Base-by-base conservation (phyloP, 35 echinoderm and acorn worm species). In the Apostichopus parvimensis region DNA sequence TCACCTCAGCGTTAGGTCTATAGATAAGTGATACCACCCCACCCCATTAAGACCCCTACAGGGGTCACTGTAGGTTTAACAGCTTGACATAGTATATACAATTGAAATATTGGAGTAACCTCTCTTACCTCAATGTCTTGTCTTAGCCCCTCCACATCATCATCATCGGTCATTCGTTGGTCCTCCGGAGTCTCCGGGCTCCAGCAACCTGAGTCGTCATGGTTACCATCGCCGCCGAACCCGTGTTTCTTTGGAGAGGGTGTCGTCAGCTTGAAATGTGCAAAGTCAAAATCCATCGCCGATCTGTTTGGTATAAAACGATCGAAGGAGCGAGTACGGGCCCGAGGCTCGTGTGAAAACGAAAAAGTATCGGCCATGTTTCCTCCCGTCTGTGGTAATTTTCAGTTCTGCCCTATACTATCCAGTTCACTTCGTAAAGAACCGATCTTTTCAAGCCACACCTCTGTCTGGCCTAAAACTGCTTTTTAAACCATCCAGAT, bases 231-330 rank as follows among this genome's bases (percentile, higher is more conserved):
- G 12, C 1, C 71, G 17, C 71, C 71, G 17, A 6, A 20, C 5
- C 71, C n/a, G 71, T 13, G 7, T 54, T 72, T 88, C 26, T 24
- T 72, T 3, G 86, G 86, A 5, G 86, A 72, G 28, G 58, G 6
- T 9, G 60, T 34, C 14, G 85, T 88, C n/a, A 88, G 57, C 22
- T 88, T 88, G 17, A 88, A 88, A 25, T 88, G 86, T 28, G 86
- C 86, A 53, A 88, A 88, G 53, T 88, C 86, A 64, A 88, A 88
- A 88, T 88, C 86, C 86, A 88, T 88, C 21, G 86, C 86, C 14
- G 86, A 18, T 17, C 86, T 61, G 86, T 88, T 88, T 8, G 86
- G 86, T 18, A 88, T 88, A 54, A 88, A 88, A n/a, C 86, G 57
- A 88, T 88, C 86, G 64, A 88, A 88, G 17, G 61, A 72, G 9